Percentiles rank a stretch among this genome's conserved stretches.
phyloP scores from a whole-genome alignment of 2,888 invertebrate species.

The Cancer borealis region DNA sequence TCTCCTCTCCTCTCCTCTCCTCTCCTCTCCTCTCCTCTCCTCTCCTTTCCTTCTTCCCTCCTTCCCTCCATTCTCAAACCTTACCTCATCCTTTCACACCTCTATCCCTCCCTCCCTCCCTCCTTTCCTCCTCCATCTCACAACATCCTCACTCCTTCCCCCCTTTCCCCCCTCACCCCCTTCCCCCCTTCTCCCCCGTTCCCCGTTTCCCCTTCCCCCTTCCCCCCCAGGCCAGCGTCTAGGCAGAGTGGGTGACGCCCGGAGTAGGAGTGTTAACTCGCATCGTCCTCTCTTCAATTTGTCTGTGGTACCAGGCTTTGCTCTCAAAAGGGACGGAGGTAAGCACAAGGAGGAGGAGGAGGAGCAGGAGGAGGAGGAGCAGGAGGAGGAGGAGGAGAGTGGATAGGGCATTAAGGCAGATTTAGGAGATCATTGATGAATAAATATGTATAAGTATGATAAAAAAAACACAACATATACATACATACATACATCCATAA shows the following conservation, averaged over 20 bases:
- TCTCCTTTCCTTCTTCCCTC: not conserved
- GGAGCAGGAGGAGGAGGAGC: not conserved
- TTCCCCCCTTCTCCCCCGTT: not conserved
- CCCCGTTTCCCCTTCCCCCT: not conserved
- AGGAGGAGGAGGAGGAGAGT: not conserved
- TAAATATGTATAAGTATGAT: too few relatives aligned
- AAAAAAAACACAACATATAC: too few relatives aligned
- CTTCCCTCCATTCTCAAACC: not conserved
- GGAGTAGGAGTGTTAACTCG: not conserved
- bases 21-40: not conserved
- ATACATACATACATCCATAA: too few relatives aligned
- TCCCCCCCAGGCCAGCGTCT: conserved; percentile 58
- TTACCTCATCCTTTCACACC: too few relatives aligned
- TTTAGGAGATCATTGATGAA: too few relatives aligned
- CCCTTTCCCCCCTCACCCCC: not conserved
- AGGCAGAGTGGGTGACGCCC: conserved; percentile 49
- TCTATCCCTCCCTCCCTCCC: not conserved
- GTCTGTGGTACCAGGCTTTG: conserved; percentile 69
- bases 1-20: not conserved
- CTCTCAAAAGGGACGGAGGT: conserved; percentile 66
- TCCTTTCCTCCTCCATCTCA: not conserved
- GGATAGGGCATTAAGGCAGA: too few relatives aligned
- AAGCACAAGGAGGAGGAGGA: not conserved
- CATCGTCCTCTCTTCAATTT: conserved; percentile 18
- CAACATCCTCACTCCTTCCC: not conserved